These are phyloP conservation scores for Parazoanthus darwini DNA, from an alignment of 92 coral and sea anemone genomes.

Conservation along the genomic window DNA sequence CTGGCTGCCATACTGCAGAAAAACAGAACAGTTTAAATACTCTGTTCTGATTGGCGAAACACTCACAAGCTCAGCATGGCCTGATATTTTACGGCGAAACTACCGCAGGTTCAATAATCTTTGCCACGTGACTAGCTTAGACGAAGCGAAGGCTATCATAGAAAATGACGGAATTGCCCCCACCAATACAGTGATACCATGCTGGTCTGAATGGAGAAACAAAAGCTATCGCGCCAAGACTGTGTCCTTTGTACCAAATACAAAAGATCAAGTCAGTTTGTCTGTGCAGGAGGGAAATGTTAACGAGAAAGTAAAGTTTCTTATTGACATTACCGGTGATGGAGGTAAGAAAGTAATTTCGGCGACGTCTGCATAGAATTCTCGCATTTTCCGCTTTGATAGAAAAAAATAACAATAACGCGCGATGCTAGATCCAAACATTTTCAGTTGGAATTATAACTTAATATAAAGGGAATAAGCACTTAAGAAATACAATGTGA, in stretches of 20 bases:
- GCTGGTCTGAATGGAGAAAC: constrained; percentile 1
- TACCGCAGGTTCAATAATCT: constrained; percentile 6
- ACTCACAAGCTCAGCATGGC: constrained; percentile 25
- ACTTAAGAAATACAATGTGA: too few species aligned
- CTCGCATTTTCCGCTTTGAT: not conserved
- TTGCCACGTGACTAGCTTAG: constrained; percentile 4
- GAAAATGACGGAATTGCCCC: constrained; percentile 24
- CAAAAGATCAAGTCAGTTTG: constrained; percentile 15
- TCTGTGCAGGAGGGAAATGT: constrained; percentile 4
- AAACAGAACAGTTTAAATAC: constrained; percentile 19
- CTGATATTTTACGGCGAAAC: constrained; percentile 7
- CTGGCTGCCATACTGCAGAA: constrained; percentile 35
- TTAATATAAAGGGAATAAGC: too few species aligned
- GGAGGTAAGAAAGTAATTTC: constrained; percentile 9
- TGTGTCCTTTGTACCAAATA: constrained; percentile 20
- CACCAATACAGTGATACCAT: not conserved
- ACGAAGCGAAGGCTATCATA: constrained; percentile 7
- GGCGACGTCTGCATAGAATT: not conserved
- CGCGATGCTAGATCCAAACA: too few species aligned
- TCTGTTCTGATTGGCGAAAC: constrained; percentile 18
- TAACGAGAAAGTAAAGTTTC: constrained; percentile 3
- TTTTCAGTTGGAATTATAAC: too few species aligned
- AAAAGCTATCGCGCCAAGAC: not conserved
- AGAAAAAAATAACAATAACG: too few species aligned
- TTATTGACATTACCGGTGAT: constrained; percentile 22